phyloP scores from a whole-genome alignment of 2,113 vertebrate genomes.

The Ciconia maguari region DNA sequence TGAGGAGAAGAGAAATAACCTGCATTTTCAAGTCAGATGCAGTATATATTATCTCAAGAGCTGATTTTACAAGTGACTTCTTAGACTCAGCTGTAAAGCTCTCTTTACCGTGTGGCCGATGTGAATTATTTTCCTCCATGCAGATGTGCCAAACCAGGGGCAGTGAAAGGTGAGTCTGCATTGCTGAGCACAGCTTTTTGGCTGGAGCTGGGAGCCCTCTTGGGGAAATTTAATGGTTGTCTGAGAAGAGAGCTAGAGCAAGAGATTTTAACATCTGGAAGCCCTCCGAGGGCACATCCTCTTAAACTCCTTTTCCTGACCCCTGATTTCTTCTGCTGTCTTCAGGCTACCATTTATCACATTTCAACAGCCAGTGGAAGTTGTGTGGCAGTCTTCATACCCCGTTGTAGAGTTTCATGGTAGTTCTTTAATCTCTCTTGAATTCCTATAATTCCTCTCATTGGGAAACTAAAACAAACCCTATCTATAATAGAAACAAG shows the following conservation, averaged over 20 bases:
- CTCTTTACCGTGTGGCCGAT: not conserved
- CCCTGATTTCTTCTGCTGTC: not conserved
- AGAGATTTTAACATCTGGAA: not conserved
- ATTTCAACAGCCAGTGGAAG: not conserved
- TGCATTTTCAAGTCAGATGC: not conserved
- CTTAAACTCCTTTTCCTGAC: not conserved
- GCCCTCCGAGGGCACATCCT: not conserved
- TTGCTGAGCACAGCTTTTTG: not conserved
- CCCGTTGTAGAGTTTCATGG: not conserved
- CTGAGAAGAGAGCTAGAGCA: not conserved
- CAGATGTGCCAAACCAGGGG: not conserved
- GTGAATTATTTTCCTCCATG: not conserved
- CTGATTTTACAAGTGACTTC: not conserved
- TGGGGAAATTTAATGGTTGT: not conserved
- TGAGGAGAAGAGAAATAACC: not conserved
- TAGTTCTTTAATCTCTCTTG: not conserved
- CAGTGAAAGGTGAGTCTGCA: not conserved
- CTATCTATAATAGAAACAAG: conserved; percentile 19
- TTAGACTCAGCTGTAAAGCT: not conserved
- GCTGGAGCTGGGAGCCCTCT: not conserved
- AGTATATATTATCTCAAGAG: not conserved
- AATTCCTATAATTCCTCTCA: not conserved
- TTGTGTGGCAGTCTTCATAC: not conserved
- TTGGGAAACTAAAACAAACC: not conserved
- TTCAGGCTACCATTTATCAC: not conserved